phyloP scores from a whole-genome alignment of 2,113 vertebrate species.

The Tenrec ecaudatus region DNA sequence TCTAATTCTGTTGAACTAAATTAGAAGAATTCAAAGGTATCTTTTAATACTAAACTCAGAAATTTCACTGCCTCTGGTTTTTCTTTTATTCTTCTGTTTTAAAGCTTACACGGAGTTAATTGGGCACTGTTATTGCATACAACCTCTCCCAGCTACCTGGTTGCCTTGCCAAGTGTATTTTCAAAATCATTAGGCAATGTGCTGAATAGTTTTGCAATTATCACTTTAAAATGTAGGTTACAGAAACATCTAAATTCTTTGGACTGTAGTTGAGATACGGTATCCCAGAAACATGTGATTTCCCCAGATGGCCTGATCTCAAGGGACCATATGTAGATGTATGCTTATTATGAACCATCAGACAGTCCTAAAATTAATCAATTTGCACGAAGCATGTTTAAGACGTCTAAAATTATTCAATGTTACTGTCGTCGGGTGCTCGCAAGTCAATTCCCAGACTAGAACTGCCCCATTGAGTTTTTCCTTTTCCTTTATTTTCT shows the following conservation, averaged over 20 bases:
- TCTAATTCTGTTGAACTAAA: neutral
- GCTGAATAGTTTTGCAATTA: conserved; percentile 64
- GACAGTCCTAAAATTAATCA: conserved; percentile 52
- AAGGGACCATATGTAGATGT: conserved; percentile 48
- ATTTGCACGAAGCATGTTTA: neutral
- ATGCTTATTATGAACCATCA: conserved; percentile 57
- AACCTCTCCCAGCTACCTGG: conserved; percentile 39
- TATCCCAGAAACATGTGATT: conserved; percentile 42
- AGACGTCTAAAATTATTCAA: conserved; percentile 41
- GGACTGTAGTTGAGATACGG: conserved; percentile 57
- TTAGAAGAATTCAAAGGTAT: neutral
- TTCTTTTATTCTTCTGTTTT: neutral
- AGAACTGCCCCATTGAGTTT: neutral
- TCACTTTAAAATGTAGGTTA: conserved; percentile 70
- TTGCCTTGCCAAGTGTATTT: conserved; percentile 60
- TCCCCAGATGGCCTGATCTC: conserved; percentile 64
- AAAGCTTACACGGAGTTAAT: conserved; percentile 59
- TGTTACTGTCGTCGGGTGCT: neutral
- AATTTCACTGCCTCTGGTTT: conserved; percentile 20
- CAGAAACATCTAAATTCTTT: conserved; percentile 57
- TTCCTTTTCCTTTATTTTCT: neutral
- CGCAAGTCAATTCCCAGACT: neutral
- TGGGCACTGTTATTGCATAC: conserved; percentile 36
- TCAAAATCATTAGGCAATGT: conserved; percentile 63
- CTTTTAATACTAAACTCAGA: conserved; percentile 20